Conservation (phyloP, 30 jellyfish, hydroid and myxozoan genomes). For the Chrysaora quinquecirrha region DNA sequence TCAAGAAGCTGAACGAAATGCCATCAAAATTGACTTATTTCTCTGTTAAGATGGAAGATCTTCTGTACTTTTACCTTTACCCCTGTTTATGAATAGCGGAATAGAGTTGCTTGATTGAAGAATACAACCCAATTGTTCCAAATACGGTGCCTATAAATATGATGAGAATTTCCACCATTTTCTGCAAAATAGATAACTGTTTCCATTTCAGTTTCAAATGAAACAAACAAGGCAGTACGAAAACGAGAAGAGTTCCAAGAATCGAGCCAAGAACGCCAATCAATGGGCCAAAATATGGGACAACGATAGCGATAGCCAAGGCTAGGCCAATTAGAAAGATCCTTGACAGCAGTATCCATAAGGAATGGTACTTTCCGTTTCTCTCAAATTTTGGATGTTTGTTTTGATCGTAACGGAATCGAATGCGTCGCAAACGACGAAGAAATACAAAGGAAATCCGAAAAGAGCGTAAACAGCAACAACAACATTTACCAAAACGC, state of each 20-base stretch:
- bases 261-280: conserved; percentile 46
- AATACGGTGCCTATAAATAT: background rate
- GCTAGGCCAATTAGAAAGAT: background rate
- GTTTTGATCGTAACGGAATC: conserved; percentile 6
- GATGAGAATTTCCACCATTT: background rate
- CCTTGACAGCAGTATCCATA: conserved; percentile 49
- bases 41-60: too few relatives aligned
- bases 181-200: conserved; percentile 8
- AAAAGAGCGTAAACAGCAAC: conserved; percentile 8
- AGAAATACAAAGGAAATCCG: conserved; percentile 30
- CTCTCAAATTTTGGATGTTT: background rate
- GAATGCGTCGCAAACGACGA: conserved; percentile 37
- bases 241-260: conserved; percentile 42
- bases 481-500: background rate
- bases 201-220: conserved; percentile 67
- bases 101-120: background rate
- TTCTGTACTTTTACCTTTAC: too few relatives aligned
- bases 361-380: background rate
- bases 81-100: background rate
- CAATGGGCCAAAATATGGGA: conserved; percentile 46
- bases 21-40: too few relatives aligned
- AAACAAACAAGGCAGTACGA: conserved; percentile 49
- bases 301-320: conserved; percentile 34
- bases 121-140: conserved; percentile 24
- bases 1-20: too few relatives aligned